Conservation (phyloP, 1,140 invertebrate species). For the Drosophila erecta region DNA sequence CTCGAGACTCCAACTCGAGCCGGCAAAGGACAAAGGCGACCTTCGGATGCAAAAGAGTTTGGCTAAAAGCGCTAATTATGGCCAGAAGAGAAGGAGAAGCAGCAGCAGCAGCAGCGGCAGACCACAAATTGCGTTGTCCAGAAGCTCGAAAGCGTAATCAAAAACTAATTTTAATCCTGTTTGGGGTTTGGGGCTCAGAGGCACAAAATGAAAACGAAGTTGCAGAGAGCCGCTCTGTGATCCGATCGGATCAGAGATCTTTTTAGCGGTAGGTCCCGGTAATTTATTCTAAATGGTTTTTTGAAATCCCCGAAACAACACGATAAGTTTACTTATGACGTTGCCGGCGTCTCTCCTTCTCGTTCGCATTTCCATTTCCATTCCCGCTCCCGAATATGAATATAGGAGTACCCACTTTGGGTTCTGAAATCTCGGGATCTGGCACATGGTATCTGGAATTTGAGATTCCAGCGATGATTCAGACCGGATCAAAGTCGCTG, state of each 20-base stretch:
- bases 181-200: constrained; percentile 25
- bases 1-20: background rate
- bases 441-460: background rate
- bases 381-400: background rate
- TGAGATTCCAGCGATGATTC: constrained; percentile 61
- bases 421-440: constrained; percentile 15
- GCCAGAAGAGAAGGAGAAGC: background rate
- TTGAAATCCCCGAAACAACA: constrained; percentile 76
- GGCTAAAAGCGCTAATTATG: constrained; percentile 84
- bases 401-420: constrained; percentile 31
- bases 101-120: constrained; percentile 6
- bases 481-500: constrained; percentile 46
- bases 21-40: constrained; percentile 52
- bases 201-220: constrained; percentile 1
- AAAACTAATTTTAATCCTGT: constrained; percentile 85
- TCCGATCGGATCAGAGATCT: constrained; percentile 51
- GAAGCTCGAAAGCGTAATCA: constrained; percentile 85
- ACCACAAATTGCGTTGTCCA: constrained; percentile 84
- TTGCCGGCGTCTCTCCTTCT: constrained; percentile 31
- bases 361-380: too few relatives aligned
- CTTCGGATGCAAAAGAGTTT: constrained; percentile 76
- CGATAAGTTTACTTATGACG: constrained; percentile 77
- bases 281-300: constrained; percentile 83
- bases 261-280: constrained; percentile 78
- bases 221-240: constrained; percentile 5